Evolutionary conservation across 2,113 vertebrate genomes (phyloP).

Genomic region (Gadus macrocephalus): DNA sequence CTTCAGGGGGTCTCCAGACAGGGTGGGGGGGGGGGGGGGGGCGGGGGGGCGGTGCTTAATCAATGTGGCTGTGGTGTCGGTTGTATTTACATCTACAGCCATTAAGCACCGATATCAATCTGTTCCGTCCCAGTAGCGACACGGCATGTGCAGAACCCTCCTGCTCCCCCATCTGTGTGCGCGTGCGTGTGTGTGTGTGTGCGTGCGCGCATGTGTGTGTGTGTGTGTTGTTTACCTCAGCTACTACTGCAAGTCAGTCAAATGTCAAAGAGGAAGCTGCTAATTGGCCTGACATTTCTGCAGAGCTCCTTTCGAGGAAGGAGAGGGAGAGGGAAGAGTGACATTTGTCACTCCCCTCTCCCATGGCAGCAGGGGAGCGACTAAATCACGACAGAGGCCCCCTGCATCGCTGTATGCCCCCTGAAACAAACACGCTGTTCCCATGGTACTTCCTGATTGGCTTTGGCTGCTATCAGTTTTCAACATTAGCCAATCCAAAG

Average conservation of each 20-base stretch:
- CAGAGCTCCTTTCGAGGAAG: slow-evolving; percentile 47
- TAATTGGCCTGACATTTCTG: slow-evolving; percentile 75
- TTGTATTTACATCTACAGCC: too few relatives aligned
- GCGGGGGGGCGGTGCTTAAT: too few relatives aligned
- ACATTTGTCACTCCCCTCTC: slow-evolving; percentile 41
- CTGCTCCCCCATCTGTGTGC: background rate
- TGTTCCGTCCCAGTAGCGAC: background rate
- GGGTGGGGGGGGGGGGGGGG: too few relatives aligned
- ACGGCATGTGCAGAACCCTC: background rate
- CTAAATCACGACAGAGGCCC: background rate
- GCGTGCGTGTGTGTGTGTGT: background rate
- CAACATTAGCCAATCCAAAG: too few relatives aligned
- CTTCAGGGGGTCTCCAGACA: too few relatives aligned
- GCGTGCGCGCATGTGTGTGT: background rate
- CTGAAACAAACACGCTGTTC: too few relatives aligned
- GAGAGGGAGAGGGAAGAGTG: slow-evolving; percentile 45
- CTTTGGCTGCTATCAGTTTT: background rate
- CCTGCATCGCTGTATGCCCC: too few relatives aligned
- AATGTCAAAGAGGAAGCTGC: slow-evolving; percentile 68
- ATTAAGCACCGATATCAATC: background rate
- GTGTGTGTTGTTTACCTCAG: slow-evolving; percentile 36
- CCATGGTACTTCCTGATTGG: background rate
- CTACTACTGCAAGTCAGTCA: slow-evolving; percentile 41
- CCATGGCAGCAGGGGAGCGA: background rate
- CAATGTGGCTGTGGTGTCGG: too few relatives aligned